Percentiles rank a stretch among this genome's conserved stretches.
These are phyloP conservation scores for Procapra przewalskii DNA, from an alignment of 2,113 vertebrate species.

Conservation along the genomic window DNA sequence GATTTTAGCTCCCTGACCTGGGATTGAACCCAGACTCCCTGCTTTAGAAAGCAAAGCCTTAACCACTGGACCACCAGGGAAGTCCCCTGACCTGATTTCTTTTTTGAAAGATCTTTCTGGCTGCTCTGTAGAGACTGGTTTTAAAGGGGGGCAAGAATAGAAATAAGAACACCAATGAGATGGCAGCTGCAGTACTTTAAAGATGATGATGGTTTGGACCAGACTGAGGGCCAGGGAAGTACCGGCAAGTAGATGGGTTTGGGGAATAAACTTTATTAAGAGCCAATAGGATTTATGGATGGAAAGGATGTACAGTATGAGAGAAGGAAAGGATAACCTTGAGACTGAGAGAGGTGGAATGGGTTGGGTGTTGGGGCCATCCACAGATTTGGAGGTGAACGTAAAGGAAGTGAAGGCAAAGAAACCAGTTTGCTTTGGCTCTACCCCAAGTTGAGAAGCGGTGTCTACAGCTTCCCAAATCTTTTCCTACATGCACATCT, in stretches of 20 bases:
- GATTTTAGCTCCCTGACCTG: not conserved
- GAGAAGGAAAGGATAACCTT: not conserved
- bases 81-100: not conserved
- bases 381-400: not conserved
- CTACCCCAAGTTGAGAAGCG: not conserved
- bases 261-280: not conserved
- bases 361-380: not conserved
- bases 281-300: not conserved
- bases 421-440: not conserved
- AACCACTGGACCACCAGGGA: not conserved
- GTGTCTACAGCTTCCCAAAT: not conserved
- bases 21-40: not conserved
- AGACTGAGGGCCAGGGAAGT: rapidly evolving
- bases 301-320: not conserved
- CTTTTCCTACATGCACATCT: not conserved
- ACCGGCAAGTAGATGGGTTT: not conserved
- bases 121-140: not conserved
- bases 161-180: not conserved
- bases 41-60: not conserved
- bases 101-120: not conserved
- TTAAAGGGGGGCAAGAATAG: too few relatives aligned
- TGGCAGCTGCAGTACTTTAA: not conserved
- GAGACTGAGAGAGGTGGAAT: too few relatives aligned
- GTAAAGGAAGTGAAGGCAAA: not conserved
- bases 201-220: not conserved